Evolutionary conservation across 2,888 invertebrate species (phyloP).

Genomic region (Andricus quercusramuli): DNA sequence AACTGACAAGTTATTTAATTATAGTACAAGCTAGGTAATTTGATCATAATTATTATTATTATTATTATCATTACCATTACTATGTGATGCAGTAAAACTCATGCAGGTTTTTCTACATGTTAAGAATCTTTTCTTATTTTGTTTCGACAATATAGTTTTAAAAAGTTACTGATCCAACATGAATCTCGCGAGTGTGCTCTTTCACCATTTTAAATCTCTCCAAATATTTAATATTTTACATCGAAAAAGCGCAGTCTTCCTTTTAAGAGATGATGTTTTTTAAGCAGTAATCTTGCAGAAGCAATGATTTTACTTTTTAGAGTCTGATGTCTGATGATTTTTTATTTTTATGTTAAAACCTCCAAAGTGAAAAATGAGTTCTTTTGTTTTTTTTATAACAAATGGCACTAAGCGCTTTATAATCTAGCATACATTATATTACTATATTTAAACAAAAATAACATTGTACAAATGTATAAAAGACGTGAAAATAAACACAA

Average conservation of each 20-base stretch:
- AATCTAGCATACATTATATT: conserved; percentile 9
- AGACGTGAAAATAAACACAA: conserved; percentile 24
- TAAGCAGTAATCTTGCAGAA: too few relatives aligned
- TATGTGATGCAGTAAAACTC: conserved; percentile 16
- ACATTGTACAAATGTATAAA: conserved; percentile 58
- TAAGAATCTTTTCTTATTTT: neutral
- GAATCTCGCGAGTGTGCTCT: conserved; percentile 19
- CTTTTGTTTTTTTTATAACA: neutral
- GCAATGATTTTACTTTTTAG: neutral
- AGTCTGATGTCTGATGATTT: neutral
- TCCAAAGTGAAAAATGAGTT: too few relatives aligned
- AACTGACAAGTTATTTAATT: conserved; percentile 30
- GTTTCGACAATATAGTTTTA: neutral
- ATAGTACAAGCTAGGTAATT: conserved; percentile 1
- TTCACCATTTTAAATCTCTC: neutral
- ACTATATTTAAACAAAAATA: neutral
- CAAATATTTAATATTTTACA: conserved; percentile 2
- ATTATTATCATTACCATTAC: neutral
- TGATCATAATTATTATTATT: neutral
- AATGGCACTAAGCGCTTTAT: neutral
- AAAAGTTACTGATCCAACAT: neutral
- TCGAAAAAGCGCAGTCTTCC: conserved; percentile 18
- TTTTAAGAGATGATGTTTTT: too few relatives aligned
- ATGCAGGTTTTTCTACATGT: neutral
- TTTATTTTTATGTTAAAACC: neutral